Evolutionary conservation across 2,888 invertebrate genomes (phyloP), one percentile per base, ranked within the genome.

Genomic region (Iphiclides podalirius): DNA sequence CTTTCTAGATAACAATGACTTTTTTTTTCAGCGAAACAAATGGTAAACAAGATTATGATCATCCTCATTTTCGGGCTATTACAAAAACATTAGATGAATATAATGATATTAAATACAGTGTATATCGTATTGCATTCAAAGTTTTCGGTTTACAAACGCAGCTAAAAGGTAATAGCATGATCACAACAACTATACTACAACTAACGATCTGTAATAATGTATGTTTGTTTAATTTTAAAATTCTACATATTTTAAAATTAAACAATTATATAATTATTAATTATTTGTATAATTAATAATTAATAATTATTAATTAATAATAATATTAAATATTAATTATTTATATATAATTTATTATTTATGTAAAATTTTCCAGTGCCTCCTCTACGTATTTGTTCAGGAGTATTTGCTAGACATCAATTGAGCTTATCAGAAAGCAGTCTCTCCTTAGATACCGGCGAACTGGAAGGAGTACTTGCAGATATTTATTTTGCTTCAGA

Each of bases 71-170:
- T 78, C 67, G 75, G 28, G 89, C 89, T 58, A 88, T 92, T 11
- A 79, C 90, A 66, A 85, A 90, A 55, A 79, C 83, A 33, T 72
- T 94, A 16, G 90, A 92, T 57, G 91, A 91, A 49, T 93, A 91
- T 63, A 92, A 94, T 66, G 90, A 88, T 39, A 93, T 95, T 52
- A 93, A 93, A 68, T 95, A 94, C 78, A 92, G 93, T 54, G 92
- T 92, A 1, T 95, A 96, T 68, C 90, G 95, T 57, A 91, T 94
- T 52, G 95, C 95, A 11, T 90, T 93, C 54, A 96, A 96, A 79
- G 85, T 82, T 54, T 79, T 70, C 62, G 66, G 69, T 31, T 60
- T 87, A 51, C 87, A 85, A 62, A 79, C 67, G 57, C 69, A 91
- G 58, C 83, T 95, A 26, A 90, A 90, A 72, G 92, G 95, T 95